phyloP scores from a whole-genome alignment of 1,140 invertebrate species.

The Belonocnema kinseyi region DNA sequence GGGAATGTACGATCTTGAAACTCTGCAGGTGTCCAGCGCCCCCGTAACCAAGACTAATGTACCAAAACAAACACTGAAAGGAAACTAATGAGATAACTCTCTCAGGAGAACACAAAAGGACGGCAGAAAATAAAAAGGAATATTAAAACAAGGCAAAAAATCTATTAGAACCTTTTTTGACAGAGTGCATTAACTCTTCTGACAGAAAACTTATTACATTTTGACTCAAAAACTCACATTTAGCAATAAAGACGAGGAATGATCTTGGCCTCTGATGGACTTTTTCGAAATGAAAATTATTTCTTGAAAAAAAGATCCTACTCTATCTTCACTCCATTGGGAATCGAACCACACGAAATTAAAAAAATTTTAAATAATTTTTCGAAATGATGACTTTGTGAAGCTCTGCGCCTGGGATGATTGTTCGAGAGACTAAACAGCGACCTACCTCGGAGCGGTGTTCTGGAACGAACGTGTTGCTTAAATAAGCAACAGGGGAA shows the following conservation, averaged over 20 bases:
- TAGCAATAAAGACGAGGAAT: slow-evolving; percentile 37
- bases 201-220: slow-evolving; percentile 39
- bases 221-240: slow-evolving; percentile 49
- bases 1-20: slow-evolving; percentile 25
- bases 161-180: slow-evolving; percentile 39
- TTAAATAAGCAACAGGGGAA: no score
- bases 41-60: slow-evolving; percentile 29
- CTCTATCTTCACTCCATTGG: no score
- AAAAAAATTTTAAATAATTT: no score
- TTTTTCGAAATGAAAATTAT: no score
- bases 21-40: slow-evolving; percentile 30
- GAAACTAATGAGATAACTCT: slow-evolving; percentile 23
- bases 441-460: no score
- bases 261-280: no score
- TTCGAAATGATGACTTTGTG: no score
- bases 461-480: no score
- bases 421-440: no score
- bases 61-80: slow-evolving; percentile 19
- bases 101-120: slow-evolving; percentile 15
- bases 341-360: no score
- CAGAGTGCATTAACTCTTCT: slow-evolving; percentile 41
- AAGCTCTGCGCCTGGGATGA: no score
- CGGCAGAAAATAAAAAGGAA: slow-evolving; percentile 1
- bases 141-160: not conserved
- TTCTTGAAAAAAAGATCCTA: no score